Base-by-base conservation (phyloP, 2,113 vertebrate species). In the Chroicocephalus ridibundus region DNA sequence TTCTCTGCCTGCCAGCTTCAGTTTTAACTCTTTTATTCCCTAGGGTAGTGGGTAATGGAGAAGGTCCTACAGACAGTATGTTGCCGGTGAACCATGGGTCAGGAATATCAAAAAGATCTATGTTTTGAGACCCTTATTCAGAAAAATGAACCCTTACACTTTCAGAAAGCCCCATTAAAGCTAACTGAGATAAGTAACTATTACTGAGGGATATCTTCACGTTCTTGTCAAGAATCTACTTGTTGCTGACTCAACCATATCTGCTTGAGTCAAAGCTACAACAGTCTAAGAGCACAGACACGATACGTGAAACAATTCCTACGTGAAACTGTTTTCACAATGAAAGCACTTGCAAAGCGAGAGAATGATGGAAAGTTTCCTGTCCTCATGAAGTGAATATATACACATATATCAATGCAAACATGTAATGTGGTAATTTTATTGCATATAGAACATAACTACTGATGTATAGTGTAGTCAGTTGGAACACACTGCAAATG, bases 391-490 rank as follows among this genome's bases (percentile, higher is more conserved):
- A 93, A 86, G 44, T 4, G 9, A 92, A 90, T 75, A 69, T 55
- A 68, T 54, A 62, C 13, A 74, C 2, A 4, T 93, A 91, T 42
- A 96, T 94, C 29, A 82, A 86, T 79, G 85, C 57, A 91, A 97
- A 95, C 71, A 89, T 61, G 17, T 49, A 95, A 85, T 42, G 42
- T 77, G 32, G 64, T 71, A 94, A 94, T 94, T 90, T 95, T 89
- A 96, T 85, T 96, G 71, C 26, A 29, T 84, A 82, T 88, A 88
- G 76, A 94, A 72, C 81, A 91, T 91, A 96, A 90, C 79, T 78
- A 92, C 90, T 75, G 86, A 88, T 96, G 80, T 95, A 95, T 76
- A 91, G 94, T 42, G 34, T 72, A 95, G 80, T 96, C 69, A 84
- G n/a, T 93, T 93, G 70, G 62, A 96, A 92, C 88, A 81, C 68